Conservation (phyloP, 2,888 invertebrate genomes). For the Lypha dubia region DNA sequence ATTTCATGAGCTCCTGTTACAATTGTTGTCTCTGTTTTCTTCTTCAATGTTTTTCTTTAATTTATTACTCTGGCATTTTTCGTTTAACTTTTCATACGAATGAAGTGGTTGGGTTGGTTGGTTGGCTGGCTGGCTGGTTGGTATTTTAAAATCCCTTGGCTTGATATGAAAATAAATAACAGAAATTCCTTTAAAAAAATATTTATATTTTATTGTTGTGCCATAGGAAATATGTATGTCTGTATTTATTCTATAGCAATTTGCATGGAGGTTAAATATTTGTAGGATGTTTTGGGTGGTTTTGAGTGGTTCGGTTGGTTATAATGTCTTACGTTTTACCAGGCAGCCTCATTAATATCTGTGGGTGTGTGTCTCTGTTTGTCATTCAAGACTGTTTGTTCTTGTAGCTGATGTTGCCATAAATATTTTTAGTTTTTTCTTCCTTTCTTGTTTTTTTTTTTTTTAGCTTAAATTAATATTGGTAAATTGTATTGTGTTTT, state of each 20-base stretch:
- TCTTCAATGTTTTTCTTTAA: constrained; percentile 39
- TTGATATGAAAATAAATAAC: background rate
- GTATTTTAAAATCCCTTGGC: background rate
- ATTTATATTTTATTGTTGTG: constrained; percentile 17
- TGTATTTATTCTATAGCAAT: background rate
- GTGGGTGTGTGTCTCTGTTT: background rate
- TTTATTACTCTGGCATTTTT: constrained; percentile 14
- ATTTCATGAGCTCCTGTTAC: constrained; percentile 35
- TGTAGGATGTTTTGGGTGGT: background rate
- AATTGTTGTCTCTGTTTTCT: constrained; percentile 22
- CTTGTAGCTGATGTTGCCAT: constrained; percentile 7
- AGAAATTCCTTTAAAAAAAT: constrained; percentile 11
- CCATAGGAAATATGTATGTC: background rate
- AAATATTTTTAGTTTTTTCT: background rate
- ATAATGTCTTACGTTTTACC: background rate
- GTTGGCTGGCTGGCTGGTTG: background rate
- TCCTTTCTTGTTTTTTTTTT: too few relatives aligned
- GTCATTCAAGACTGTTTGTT: background rate
- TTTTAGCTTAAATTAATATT: constrained; percentile 8
- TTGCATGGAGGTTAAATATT: background rate
- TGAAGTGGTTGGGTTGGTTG: constrained; percentile 3
- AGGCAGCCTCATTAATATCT: constrained; percentile 1
- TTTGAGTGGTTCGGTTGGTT: background rate
- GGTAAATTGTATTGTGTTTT: constrained; percentile 27
- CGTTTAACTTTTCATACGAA: background rate